Evolutionary conservation across 2,113 vertebrate species (phyloP), one percentile per base, ranked within the genome.

Genomic region (Chaetodon trifascialis): DNA sequence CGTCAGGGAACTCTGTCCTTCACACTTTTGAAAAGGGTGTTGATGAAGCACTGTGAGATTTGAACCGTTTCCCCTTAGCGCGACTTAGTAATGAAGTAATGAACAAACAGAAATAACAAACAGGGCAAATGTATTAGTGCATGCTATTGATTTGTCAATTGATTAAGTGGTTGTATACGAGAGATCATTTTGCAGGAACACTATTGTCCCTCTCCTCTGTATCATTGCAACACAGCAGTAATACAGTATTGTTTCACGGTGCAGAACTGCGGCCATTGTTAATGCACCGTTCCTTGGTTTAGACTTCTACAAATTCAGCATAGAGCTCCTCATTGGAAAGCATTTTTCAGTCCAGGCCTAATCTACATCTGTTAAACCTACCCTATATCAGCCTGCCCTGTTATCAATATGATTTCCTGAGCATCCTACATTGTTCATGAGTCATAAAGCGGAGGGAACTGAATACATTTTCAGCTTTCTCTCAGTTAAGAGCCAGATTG

Each of bases 81-180:
- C 25, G 82, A 79, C 66, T 72, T 8, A 62, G 56, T 85, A 86
- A 87, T 86, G 78, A 89, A 86, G 77, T 84, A 69, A 86, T 86
- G 86, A 88, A 90, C 79, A 81, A 89, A 89, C 82, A 86, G 67
- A 73, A 88, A 82, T 73, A 86, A 87, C 89, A 88, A 86, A 86
- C 64, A 65, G 76, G 86, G 70, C 87, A 77, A 88, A 75, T 73
- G 84, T 87, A 91, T 88, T 85, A 82, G 76, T 73, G 79, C 25
- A 34, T 73, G 63, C 52, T 87, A 94, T 93, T 89, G 93, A 94
- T 93, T 86, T n/a, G 79, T 77, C 56, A 62, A 75, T 85, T 90
- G 88, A 91, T 90, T 83, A 83, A 80, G 71, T 73, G 76, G 73
- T 87, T 90, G 86, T 85, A 70, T 81, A 91, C 79, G 73, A 86